These are phyloP conservation scores for Miniopterus natalensis DNA, from an alignment of 2,113 vertebrate species.

Conservation along the genomic window DNA sequence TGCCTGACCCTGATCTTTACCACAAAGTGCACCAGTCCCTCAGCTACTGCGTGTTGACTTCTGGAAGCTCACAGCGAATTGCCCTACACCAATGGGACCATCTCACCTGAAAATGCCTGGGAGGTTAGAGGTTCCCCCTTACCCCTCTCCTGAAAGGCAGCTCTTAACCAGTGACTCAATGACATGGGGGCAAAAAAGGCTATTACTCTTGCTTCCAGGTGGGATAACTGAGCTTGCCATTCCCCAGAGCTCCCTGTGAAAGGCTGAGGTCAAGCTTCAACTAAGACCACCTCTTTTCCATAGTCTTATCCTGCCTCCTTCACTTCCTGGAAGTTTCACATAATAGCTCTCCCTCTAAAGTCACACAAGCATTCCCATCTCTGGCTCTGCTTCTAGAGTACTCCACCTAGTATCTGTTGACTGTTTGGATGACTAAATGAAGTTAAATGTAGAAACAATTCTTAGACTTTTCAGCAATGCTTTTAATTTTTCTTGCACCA, in stretches of 20 bases:
- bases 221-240: background rate
- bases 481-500: background rate
- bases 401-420: background rate
- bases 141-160: background rate
- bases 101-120: background rate
- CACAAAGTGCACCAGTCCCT: background rate
- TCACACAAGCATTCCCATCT: conserved; percentile 7
- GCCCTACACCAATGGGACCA: background rate
- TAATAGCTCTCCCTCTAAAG: conserved; percentile 37
- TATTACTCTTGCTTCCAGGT: background rate
- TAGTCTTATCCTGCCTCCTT: background rate
- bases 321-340: background rate
- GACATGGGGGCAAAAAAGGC: background rate
- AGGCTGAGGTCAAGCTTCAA: background rate
- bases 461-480: conserved; percentile 23
- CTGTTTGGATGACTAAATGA: background rate
- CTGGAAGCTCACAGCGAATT: background rate
- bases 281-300: background rate
- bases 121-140: background rate
- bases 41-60: background rate
- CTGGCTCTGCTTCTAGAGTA: background rate
- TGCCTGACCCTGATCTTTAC: background rate
- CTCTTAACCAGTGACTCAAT: background rate
- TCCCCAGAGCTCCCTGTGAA: background rate
- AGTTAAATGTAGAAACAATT: background rate